Percentiles rank a stretch among this genome's conserved stretches.
Evolutionary conservation across 2,113 vertebrate species (phyloP).

Genomic region (Marmota flaviventris): DNA sequence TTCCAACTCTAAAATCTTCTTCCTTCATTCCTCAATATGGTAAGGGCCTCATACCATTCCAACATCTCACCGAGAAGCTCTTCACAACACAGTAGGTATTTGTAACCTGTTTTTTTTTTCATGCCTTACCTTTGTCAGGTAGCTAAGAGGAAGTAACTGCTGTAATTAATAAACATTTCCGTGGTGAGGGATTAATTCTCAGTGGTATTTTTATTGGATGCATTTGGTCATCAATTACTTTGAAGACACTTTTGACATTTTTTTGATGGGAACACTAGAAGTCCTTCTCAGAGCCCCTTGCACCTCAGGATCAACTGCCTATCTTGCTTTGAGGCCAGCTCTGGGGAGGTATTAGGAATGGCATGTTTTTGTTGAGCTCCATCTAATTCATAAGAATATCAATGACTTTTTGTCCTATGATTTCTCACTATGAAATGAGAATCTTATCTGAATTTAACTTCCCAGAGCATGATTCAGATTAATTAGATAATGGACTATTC

Average conservation of each 20-base stretch:
- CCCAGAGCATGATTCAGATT: neutral
- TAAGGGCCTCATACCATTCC: neutral
- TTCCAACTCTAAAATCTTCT: neutral
- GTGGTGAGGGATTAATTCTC: neutral
- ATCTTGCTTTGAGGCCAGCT: neutral
- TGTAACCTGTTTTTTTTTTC: constrained; percentile 1
- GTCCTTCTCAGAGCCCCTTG: neutral
- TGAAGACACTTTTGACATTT: neutral
- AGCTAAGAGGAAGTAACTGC: neutral
- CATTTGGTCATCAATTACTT: neutral
- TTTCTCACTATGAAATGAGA: constrained; percentile 49
- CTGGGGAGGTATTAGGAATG: neutral
- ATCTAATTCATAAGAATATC: neutral
- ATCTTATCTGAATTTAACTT: constrained; percentile 41
- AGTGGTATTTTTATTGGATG: neutral
- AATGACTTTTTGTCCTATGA: constrained; percentile 36
- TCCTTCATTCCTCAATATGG: neutral
- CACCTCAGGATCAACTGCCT: neutral
- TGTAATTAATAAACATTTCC: neutral
- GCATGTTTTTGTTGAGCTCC: constrained; percentile 9
- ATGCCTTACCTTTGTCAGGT: neutral
- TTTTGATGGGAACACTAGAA: neutral
- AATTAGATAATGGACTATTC: neutral
- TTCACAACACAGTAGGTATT: neutral
- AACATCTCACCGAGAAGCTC: neutral